Base-by-base conservation (phyloP, 2,888 invertebrate species). In the Drosophila yooni region DNA sequence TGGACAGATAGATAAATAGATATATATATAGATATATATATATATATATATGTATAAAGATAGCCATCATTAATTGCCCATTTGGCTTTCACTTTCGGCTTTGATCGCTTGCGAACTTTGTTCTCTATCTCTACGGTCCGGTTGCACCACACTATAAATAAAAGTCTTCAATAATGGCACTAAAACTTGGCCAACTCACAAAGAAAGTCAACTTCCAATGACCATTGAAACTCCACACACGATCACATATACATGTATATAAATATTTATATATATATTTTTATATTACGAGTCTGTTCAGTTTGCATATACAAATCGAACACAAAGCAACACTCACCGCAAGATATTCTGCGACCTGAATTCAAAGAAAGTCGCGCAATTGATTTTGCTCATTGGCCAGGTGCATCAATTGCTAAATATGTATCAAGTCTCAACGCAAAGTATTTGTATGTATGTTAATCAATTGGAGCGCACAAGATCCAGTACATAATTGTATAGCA, bases 11-110 rank as follows among this genome's bases (percentile, higher is more conserved):
- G 21, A 46, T 21, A 43, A 5, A 40, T 13, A 43, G 6, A 43
- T 43, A 43, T 3, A 46, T 21, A 21, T 13, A 8, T 21, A 8
- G n/a, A 27, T 27, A 31, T 31, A 31, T 13, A 33, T 0, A 33
- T 11, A 33, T 11, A 33, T 33, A 33, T 36, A 18, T 3, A 36
- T 3, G 15, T 25, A 46, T 46, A 25, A 15, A 46, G 56, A 69
- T 74, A 65, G 61, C n/a, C 79, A 59, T 69, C 74, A 61, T 76
- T 74, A 78, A 78, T 78, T 76, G 76, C 13, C 79, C 69, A 68
- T 69, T 78, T 69, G 50, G 64, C 76, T 76, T 76, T 78, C 76
- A 76, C 76, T 76, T 76, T 76, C 76, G 36, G 51, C 67, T 60
- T 56, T 60, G 57, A 75, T 65, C 72, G 40, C 29, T 58, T 36